Percentiles rank a stretch among this genome's conserved stretches.
Evolutionary conservation across 1,140 invertebrate genomes (phyloP).

Genomic region (Atopsyche davidsoni): DNA sequence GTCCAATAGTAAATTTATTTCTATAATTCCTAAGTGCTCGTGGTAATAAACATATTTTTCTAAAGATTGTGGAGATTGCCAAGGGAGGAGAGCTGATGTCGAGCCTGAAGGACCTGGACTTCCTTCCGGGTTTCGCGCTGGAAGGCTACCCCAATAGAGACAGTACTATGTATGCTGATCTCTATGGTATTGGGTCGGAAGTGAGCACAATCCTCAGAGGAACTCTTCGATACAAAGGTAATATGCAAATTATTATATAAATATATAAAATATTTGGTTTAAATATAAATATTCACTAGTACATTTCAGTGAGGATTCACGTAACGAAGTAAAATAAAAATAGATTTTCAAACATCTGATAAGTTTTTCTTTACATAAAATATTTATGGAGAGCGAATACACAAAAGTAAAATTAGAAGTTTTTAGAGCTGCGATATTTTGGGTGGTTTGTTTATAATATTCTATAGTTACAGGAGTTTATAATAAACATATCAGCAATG

Average conservation of each 20-base stretch:
- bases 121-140: constrained; percentile 92
- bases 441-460: no score
- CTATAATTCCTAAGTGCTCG: neutral
- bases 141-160: constrained; percentile 97
- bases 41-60: constrained; percentile 25
- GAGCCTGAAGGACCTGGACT: constrained; percentile 68
- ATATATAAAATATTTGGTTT: neutral
- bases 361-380: constrained; percentile 2
- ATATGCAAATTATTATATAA: constrained; percentile 9
- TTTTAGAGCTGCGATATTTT: neutral
- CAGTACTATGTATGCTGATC: constrained; percentile 79
- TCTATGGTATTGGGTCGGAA: constrained; percentile 79
- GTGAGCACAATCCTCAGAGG: constrained; percentile 86
- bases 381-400: neutral
- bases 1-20: constrained; percentile 11
- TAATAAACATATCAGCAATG: no score
- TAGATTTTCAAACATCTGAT: no score
- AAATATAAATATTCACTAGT: neutral
- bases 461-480: no score
- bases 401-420: neutral
- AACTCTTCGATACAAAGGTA: constrained; percentile 78
- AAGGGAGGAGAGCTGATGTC: constrained; percentile 87
- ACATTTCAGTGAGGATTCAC: no score
- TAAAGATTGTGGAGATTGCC: constrained; percentile 79
- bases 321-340: no score